Conservation (phyloP, 2,797 vertebrate species). For the Dromococcyx pavoninus region DNA sequence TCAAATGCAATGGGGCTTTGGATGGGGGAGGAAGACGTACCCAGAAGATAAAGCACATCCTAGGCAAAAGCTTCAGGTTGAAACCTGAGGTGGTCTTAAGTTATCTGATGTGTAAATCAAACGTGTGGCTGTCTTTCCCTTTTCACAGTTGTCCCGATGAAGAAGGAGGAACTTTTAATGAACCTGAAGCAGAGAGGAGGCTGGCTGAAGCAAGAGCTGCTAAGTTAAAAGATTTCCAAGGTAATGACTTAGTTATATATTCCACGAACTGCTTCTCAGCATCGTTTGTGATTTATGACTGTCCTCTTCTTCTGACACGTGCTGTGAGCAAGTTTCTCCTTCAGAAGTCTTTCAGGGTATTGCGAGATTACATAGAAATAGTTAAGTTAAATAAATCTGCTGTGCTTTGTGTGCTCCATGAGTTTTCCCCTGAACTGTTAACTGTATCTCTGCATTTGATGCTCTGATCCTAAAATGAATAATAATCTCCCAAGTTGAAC, state of each 20-base stretch:
- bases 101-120: neutral
- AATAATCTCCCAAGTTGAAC: neutral
- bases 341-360: neutral
- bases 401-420: neutral
- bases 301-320: neutral
- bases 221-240: slow-evolving; percentile 88
- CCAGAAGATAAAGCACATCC: neutral
- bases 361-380: neutral
- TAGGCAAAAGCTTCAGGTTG: neutral
- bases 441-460: neutral
- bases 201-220: slow-evolving; percentile 75
- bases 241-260: slow-evolving; percentile 72
- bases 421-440: neutral
- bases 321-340: neutral
- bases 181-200: slow-evolving; percentile 80
- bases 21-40: neutral
- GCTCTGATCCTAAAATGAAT: neutral
- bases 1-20: neutral
- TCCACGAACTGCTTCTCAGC: neutral
- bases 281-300: neutral
- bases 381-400: neutral
- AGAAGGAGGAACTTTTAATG: slow-evolving; percentile 82
- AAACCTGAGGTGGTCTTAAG: neutral
- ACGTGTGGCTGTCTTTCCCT: neutral
- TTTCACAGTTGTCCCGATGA: slow-evolving; percentile 86